These are phyloP conservation scores for Cryptophagus acutangulus DNA, from an alignment of 2,888 invertebrate genomes.

Conservation along the genomic window DNA sequence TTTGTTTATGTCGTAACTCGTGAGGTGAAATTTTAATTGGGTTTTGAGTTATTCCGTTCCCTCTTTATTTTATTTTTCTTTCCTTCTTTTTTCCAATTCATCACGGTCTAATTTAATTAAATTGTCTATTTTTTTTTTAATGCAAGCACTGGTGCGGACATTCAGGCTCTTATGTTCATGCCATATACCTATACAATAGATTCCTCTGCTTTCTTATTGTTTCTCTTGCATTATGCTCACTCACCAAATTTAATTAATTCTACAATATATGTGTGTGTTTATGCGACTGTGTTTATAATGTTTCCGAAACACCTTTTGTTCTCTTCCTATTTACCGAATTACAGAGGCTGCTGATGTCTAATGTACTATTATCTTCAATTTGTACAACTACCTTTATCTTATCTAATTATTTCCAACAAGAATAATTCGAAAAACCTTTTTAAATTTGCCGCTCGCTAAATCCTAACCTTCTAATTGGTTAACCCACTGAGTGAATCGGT, in stretches of 20 bases:
- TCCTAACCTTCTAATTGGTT: no score
- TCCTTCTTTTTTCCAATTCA: constrained; percentile 17
- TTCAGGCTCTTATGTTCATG: neutral
- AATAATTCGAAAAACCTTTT: no score
- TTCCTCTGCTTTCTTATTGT: neutral
- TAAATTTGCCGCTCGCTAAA: no score
- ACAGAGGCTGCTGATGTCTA: no score
- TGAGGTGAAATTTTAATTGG: constrained; percentile 48
- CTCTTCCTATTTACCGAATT: no score
- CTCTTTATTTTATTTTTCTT: no score
- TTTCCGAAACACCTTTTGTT: no score
- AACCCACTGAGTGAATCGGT: no score
- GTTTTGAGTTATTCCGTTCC: constrained; percentile 41
- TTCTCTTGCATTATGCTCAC: constrained; percentile 1
- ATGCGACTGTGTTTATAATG: no score
- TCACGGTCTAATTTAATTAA: constrained; percentile 21
- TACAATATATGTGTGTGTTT: neutral
- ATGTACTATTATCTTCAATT: no score
- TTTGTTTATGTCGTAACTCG: constrained; percentile 42
- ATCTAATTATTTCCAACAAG: no score
- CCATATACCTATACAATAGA: neutral
- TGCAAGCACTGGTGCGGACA: constrained; percentile 12
- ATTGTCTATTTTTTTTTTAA: constrained; percentile 16
- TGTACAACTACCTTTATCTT: no score
- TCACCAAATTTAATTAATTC: constrained; percentile 1